Conservation (phyloP, 2,888 invertebrate genomes). For the Drosophila stalkeri region DNA sequence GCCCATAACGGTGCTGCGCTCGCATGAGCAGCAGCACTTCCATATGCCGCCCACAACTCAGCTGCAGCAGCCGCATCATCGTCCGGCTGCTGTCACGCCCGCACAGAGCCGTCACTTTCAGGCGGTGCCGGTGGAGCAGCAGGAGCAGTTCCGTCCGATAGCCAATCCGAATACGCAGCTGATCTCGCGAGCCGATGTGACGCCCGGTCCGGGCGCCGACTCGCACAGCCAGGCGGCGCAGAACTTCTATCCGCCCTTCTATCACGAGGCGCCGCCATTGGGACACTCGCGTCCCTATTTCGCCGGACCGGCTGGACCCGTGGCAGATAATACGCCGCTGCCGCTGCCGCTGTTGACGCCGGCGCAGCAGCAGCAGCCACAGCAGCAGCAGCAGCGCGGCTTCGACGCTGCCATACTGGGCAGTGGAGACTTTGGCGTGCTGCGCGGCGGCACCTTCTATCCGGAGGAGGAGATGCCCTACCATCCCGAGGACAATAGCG, state of each 20-base stretch:
- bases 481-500: conserved; percentile 86
- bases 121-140: conserved; percentile 27
- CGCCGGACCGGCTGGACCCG: conserved; percentile 86
- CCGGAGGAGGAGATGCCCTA: conserved; percentile 89
- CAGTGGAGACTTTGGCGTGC: conserved; percentile 94
- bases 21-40: conserved; percentile 83
- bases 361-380: conserved; percentile 52
- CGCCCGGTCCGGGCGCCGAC: conserved; percentile 50
- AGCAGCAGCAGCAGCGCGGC: conserved; percentile 81
- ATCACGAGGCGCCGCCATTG: conserved; percentile 87
- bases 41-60: conserved; percentile 78
- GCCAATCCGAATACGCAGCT: conserved; percentile 59
- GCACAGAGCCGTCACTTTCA: conserved; percentile 55
- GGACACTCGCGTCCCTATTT: conserved; percentile 88
- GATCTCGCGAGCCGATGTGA: conserved; percentile 64
- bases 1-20: conserved; percentile 82
- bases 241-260: conserved; percentile 92
- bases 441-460: conserved; percentile 94
- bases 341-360: conserved; percentile 57
- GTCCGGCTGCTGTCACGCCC: conserved; percentile 21
- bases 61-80: conserved; percentile 38
- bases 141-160: conserved; percentile 76
- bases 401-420: conserved; percentile 89
- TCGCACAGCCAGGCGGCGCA: conserved; percentile 87
- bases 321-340: conserved; percentile 36